Conservation (phyloP, 2,888 invertebrate genomes). For the Brenthis ino region DNA sequence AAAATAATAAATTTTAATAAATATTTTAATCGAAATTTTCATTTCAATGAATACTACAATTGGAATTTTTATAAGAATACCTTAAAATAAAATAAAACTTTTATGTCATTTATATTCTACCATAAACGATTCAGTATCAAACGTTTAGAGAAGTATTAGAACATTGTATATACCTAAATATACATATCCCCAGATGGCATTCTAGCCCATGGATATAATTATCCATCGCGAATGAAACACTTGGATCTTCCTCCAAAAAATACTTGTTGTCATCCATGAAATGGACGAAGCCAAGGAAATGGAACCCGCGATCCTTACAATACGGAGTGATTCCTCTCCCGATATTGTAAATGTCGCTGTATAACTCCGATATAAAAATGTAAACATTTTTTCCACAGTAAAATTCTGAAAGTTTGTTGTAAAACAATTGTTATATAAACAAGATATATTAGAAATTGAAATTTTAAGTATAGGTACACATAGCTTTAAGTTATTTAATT, state of each 20-base stretch:
- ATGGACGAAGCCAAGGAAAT: constrained; percentile 72
- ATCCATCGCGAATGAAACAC: constrained; percentile 64
- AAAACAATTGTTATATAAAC: not conserved
- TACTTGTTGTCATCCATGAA: constrained; percentile 67
- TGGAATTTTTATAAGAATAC: too few species aligned
- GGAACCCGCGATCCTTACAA: constrained; percentile 65
- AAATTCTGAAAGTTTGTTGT: constrained; percentile 55
- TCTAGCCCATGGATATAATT: constrained; percentile 73
- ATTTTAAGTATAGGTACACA: not conserved
- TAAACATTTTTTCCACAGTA: constrained; percentile 75
- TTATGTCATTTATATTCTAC: too few species aligned
- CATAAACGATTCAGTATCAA: too few species aligned
- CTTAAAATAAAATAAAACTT: too few species aligned
- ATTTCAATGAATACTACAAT: too few species aligned
- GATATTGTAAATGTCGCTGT: constrained; percentile 74
- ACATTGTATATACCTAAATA: constrained; percentile 58
- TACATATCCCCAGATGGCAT: constrained; percentile 67
- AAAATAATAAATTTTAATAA: too few species aligned
- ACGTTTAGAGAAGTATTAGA: too few species aligned
- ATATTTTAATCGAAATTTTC: too few species aligned
- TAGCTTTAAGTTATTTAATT: not conserved
- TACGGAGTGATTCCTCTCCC: constrained; percentile 63
- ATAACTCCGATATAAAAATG: constrained; percentile 68
- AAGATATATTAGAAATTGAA: not conserved
- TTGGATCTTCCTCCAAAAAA: constrained; percentile 69